These are phyloP conservation scores for Azorinus chamasolen DNA, from an alignment of 2,888 invertebrate genomes.

Conservation along the genomic window DNA sequence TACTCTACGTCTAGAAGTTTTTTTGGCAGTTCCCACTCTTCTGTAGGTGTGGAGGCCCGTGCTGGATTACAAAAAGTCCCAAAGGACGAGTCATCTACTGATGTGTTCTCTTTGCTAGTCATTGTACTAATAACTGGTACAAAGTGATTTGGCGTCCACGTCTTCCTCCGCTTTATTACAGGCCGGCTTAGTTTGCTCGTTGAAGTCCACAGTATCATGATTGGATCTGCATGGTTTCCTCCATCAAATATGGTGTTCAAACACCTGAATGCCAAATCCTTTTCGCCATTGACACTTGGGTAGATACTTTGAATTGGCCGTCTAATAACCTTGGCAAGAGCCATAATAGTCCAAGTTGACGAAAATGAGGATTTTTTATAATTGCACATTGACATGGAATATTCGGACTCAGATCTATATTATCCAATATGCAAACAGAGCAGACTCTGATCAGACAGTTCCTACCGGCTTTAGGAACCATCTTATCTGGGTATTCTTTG, in stretches of 20 bases:
- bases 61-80: too few relatives aligned
- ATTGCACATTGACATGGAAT: too few relatives aligned
- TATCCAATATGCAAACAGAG: too few relatives aligned
- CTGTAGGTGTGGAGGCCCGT: too few relatives aligned
- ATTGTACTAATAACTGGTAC: neutral
- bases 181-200: neutral
- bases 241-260: neutral
- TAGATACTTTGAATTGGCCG: neutral
- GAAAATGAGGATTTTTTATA: too few relatives aligned
- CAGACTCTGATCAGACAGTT: too few relatives aligned
- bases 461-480: too few relatives aligned
- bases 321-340: neutral
- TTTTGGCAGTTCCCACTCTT: too few relatives aligned
- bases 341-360: conserved; percentile 1
- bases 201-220: neutral
- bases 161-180: neutral
- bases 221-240: neutral
- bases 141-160: neutral
- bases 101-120: too few relatives aligned
- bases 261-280: neutral
- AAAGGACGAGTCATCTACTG: neutral
- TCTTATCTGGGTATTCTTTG: too few relatives aligned
- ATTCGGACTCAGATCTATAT: too few relatives aligned
- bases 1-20: too few relatives aligned
- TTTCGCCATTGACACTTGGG: neutral